A percentile compares a stretch with the other conserved stretches of the same genome.
phyloP scores from a whole-genome alignment of 2,797 vertebrate genomes.

The Lepilemur ruficaudatus region DNA sequence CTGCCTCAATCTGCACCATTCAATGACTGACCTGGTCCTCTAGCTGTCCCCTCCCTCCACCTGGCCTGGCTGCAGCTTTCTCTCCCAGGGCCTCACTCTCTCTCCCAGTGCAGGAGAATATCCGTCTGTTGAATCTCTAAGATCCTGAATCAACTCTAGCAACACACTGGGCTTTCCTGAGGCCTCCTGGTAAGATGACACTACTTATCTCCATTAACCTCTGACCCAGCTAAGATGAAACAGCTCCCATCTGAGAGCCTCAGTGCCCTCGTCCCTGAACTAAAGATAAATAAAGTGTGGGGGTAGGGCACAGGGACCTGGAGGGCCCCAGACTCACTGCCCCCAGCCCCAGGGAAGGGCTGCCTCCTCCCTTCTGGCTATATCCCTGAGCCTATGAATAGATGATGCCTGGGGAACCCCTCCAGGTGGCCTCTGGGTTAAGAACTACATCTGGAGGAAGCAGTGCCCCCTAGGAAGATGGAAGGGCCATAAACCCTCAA shows the following conservation, averaged over 20 bases:
- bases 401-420: constrained; percentile 24
- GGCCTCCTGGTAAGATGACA: constrained; percentile 70
- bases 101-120: not conserved
- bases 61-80: not conserved
- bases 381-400: constrained; percentile 17
- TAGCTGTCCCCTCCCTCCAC: not conserved
- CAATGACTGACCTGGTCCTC: not conserved
- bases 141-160: constrained; percentile 52
- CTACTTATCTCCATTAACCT: constrained; percentile 79
- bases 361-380: not conserved
- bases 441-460: constrained; percentile 58
- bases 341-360: not conserved
- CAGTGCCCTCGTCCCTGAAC: constrained; percentile 18
- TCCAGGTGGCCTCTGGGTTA: constrained; percentile 55
- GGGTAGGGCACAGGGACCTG: not conserved
- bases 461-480: constrained; percentile 47
- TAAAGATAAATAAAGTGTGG: constrained; percentile 49
- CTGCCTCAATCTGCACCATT: not conserved
- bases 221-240: constrained; percentile 77
- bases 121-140: constrained; percentile 58
- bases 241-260: constrained; percentile 62
- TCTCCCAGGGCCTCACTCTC: not conserved
- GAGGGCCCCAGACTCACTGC: not conserved
- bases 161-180: constrained; percentile 64
- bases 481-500: constrained; percentile 68